Evolutionary conservation across 2,113 vertebrate species (phyloP), one percentile per base, ranked within the genome.

Genomic region (Ariopsis seemanni): DNA sequence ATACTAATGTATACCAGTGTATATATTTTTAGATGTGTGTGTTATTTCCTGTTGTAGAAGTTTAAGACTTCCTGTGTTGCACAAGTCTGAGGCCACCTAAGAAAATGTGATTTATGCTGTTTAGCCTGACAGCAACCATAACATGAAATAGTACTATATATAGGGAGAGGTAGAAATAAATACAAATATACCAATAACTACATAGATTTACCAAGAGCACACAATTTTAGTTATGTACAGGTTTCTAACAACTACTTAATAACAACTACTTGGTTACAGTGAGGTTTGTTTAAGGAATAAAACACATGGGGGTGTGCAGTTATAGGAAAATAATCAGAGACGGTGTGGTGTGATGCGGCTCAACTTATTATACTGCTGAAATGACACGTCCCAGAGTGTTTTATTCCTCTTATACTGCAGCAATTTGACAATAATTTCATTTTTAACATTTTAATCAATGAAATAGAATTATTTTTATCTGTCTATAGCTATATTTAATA

Each of bases 21-120:
- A 48, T 42, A 7, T 72, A 72, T 72, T 74, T 48, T 48, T 74
- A 74, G 71, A 48, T 2, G 5, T 12, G 12, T 12, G 22, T 77
- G 48, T 77, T 77, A 77, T n/a, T 77, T 77, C 74, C 74, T 77
- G 74, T 77, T 77, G 22, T 53, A 14, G 11, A n/a, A 52, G 12
- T 53, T 53, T 77, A n/a, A 22, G 11, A 53, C 50, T 77, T 77
- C 74, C 22, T 77, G 74, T 75, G 42, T 10, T 9, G 42, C 42
- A 50, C 48, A 75, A 71, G 14, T 74, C 71, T 1, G 18, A 17
- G 22, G 10, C 48, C 74, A 52, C 25, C 18, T 15, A 34, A 34
- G 42, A 48, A 50, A 22, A 50, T 72, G 15, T 72, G 7, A 42
- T 42, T 65, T 42, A 72, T 48, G 17, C 71, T 11, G 34, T 22